Evolutionary conservation across 2,797 vertebrate genomes (phyloP).

Genomic region (Spinibarbus caldwelli): DNA sequence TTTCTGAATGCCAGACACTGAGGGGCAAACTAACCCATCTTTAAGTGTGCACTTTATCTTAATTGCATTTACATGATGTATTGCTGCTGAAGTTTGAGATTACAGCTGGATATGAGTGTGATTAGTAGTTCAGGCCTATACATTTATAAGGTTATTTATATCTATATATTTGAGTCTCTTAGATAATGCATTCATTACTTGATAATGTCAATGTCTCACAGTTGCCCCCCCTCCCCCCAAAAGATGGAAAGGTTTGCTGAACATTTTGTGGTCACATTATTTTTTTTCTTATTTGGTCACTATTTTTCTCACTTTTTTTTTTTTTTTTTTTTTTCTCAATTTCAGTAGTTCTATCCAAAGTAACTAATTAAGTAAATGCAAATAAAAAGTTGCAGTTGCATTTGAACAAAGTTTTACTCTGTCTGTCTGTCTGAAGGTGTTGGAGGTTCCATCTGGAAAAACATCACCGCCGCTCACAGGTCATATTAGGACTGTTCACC

Average conservation of each 20-base stretch:
- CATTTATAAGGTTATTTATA: neutral
- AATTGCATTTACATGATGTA: neutral
- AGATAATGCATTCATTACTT: neutral
- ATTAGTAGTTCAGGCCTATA: neutral
- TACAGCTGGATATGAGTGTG: neutral
- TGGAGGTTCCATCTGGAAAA: constrained; percentile 83
- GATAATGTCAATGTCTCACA: neutral
- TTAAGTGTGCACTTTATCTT: neutral
- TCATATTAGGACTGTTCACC: constrained; percentile 83
- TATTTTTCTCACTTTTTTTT: too few species aligned
- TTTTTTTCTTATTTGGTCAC: too few species aligned
- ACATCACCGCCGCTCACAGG: constrained; percentile 74
- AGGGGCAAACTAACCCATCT: neutral
- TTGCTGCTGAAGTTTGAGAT: neutral
- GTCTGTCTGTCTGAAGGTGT: constrained; percentile 74
- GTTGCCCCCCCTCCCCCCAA: too few species aligned
- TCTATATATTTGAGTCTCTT: neutral
- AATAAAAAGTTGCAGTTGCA: neutral
- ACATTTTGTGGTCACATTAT: too few species aligned
- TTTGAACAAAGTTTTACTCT: neutral
- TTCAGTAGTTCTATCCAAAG: too few species aligned
- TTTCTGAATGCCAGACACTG: neutral
- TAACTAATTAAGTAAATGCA: neutral
- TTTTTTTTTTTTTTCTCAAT: too few species aligned
- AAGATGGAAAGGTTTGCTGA: too few species aligned